Evolutionary conservation across 2,888 invertebrate genomes (phyloP).

Genomic region (Ormyrus labotus): DNA sequence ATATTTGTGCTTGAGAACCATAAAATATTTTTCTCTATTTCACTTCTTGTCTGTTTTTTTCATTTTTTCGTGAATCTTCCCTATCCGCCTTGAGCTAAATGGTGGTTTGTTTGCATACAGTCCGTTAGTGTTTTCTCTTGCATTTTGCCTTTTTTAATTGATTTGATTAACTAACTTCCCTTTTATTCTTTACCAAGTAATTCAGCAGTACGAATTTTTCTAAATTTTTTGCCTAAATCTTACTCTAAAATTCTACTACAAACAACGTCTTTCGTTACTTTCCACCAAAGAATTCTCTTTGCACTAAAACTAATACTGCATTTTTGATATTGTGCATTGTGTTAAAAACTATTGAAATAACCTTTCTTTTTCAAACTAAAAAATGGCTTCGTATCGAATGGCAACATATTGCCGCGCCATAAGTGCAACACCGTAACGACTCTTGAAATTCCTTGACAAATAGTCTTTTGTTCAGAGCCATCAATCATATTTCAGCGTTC

Average conservation of each 20-base stretch:
- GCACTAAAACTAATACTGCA: too few relatives aligned
- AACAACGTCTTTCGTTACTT: conserved; percentile 26
- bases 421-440: conserved; percentile 31
- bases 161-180: conserved; percentile 53
- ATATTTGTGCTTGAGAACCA: conserved; percentile 49
- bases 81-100: conserved; percentile 58
- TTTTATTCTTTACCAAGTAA: conserved; percentile 47
- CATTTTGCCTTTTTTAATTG: conserved; percentile 57
- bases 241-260: conserved; percentile 7
- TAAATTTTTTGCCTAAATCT: conserved; percentile 25
- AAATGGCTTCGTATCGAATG: too few relatives aligned
- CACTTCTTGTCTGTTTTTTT: conserved; percentile 40
- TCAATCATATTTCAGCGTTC: conserved; percentile 37
- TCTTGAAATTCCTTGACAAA: conserved; percentile 12
- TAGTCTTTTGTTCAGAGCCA: conserved; percentile 26
- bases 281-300: neutral
- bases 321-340: too few relatives aligned
- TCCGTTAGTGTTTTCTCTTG: conserved; percentile 62
- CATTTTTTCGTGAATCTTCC: conserved; percentile 48
- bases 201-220: conserved; percentile 41
- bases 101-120: conserved; percentile 67
- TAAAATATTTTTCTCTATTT: conserved; percentile 43
- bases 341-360: too few relatives aligned
- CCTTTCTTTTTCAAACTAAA: too few relatives aligned
- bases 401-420: neutral